These are phyloP conservation scores for Rhabdornis inornatus DNA, from an alignment of 2,113 vertebrate species.

Conservation along the genomic window DNA sequence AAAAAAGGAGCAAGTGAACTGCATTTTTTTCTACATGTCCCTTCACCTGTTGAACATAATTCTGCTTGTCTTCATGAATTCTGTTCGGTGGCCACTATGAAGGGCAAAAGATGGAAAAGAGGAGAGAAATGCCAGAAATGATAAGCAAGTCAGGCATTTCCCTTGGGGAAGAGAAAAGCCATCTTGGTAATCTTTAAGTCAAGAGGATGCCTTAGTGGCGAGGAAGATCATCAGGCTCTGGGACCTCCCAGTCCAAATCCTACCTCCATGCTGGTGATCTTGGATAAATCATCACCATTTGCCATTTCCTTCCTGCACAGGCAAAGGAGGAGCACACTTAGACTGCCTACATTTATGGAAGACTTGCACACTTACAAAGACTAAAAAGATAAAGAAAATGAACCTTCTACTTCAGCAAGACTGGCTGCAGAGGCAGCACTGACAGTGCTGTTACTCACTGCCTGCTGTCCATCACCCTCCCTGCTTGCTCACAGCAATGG, in stretches of 20 bases:
- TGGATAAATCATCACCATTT: neutral
- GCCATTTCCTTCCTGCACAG: neutral
- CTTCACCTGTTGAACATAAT: neutral
- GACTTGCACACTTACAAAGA: neutral
- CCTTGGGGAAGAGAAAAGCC: neutral
- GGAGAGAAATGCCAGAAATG: neutral
- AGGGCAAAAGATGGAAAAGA: neutral
- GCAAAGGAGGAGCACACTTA: neutral
- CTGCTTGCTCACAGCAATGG: neutral
- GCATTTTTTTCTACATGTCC: neutral
- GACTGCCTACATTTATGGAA: neutral
- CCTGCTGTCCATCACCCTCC: neutral
- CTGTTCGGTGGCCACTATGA: neutral
- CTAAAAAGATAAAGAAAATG: accelerated
- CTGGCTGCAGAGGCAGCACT: neutral
- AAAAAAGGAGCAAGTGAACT: neutral
- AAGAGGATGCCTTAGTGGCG: neutral
- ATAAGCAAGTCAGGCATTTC: neutral
- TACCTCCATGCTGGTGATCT: neutral
- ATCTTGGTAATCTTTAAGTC: neutral
- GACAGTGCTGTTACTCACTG: neutral
- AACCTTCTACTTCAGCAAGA: neutral
- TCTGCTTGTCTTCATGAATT: neutral
- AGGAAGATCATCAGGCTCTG: neutral
- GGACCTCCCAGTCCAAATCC: neutral